Base-by-base conservation (phyloP, 1,140 invertebrate species). In the Pygmarrhopalites habei region DNA sequence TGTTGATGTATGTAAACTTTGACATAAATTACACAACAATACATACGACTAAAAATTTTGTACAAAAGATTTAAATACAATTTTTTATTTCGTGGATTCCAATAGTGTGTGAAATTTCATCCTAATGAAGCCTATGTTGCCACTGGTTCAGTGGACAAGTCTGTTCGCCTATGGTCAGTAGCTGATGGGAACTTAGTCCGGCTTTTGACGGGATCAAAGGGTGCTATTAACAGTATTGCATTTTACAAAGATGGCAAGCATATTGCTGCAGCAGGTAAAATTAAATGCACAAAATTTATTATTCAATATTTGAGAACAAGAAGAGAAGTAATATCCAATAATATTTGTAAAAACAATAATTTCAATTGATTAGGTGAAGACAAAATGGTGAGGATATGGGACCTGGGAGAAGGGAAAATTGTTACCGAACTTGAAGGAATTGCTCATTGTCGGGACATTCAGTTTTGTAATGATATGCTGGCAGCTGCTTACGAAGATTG, bases 71-170 rank as follows among this genome's bases (percentile, higher is more conserved):
- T 35, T 35, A 7, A 35, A 15, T 35, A 35, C 32, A 35, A 35
- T 35, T 35, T 35, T 35, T 35, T 35, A 35, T 35, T 7, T 35
- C 5, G 5, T 35, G 32, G 15, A 7, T 35, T 35, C 5, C 15
- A 7, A 35, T 70, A 86, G 85, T 82, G 85, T 71, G 80, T 90
- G 25, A 83, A 83, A 70, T 91, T 92, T 77, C 89, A 92, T 76
- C 88, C 89, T 1, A 91, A 89, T 75, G 83, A 85, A 61, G 81
- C 82, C 68, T 90, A 91, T 72, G 71, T 91, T 63, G 88, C 87
- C 39, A 88, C 86, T 1, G 88, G 86, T 17, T 88, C 88, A 21
- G 78, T 82, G 14, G 88, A 91, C 76, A 84, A 85, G 71, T 85
- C 84, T 26, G 82, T 91, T 57, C 79, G 87, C 29, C 74, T 92